Conservation (phyloP, 1,140 invertebrate genomes). For the Drosophila leontia region DNA sequence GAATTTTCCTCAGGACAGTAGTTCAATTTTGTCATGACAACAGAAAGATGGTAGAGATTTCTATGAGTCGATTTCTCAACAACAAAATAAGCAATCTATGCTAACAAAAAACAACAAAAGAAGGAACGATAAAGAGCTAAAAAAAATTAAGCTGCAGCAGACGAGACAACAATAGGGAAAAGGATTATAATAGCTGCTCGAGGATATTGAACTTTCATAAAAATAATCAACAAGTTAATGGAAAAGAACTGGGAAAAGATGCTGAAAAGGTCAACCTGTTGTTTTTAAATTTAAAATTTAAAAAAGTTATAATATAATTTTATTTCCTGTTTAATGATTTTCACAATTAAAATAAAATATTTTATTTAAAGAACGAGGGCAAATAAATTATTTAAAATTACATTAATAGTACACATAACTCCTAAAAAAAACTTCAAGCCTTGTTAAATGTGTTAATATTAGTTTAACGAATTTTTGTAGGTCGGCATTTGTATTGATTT, state of each 20-base stretch:
- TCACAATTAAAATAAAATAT: too few species aligned
- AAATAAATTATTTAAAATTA: background rate
- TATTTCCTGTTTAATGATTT: too few species aligned
- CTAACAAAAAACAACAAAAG: slow-evolving; percentile 7
- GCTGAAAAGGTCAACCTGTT: too few species aligned
- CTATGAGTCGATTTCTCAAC: slow-evolving; percentile 58
- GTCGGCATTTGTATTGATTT: too few species aligned
- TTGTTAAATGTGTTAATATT: too few species aligned
- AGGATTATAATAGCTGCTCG: slow-evolving; percentile 21
- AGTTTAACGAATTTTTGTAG: too few species aligned
- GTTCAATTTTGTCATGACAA: slow-evolving; percentile 50
- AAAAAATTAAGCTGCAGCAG: slow-evolving; percentile 12
- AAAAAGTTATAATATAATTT: too few species aligned
- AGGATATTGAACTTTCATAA: slow-evolving; percentile 1
- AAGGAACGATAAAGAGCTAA: background rate
- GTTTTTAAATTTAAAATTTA: too few species aligned
- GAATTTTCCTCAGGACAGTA: slow-evolving; percentile 9
- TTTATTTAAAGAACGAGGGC: background rate
- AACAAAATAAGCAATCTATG: slow-evolving; percentile 60
- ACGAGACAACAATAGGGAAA: slow-evolving; percentile 19
- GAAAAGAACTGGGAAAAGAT: too few species aligned
- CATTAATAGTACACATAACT: background rate
- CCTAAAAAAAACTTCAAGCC: background rate
- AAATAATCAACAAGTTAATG: background rate
- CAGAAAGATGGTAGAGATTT: slow-evolving; percentile 51